Conservation (phyloP, 1,140 invertebrate species). For the Cherax quadricarinatus region DNA sequence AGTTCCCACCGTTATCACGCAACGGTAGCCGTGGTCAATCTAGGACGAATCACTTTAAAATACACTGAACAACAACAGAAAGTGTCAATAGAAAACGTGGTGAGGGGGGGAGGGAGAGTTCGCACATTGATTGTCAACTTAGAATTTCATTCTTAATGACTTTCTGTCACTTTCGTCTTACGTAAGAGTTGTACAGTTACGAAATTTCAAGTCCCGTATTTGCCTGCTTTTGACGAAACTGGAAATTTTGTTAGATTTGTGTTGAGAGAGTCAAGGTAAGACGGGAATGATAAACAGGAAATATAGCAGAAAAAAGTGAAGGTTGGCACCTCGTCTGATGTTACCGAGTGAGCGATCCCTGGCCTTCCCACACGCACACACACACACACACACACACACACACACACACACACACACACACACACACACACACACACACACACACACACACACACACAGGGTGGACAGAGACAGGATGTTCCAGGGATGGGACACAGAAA, state of each 20-base stretch:
- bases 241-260: not conserved
- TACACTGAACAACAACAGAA: not conserved
- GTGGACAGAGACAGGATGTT: too few species aligned
- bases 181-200: not conserved
- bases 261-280: too few species aligned
- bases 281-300: not conserved
- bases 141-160: not conserved
- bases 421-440: not conserved
- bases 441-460: not conserved
- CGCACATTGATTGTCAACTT: not conserved
- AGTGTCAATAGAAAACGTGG: not conserved
- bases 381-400: not conserved
- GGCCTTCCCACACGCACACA: not conserved
- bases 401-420: not conserved
- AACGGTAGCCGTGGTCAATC: not conserved
- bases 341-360: not conserved
- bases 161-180: not conserved
- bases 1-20: not conserved
- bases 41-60: constrained; percentile 11
- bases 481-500: too few species aligned
- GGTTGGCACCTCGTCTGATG: not conserved
- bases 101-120: not conserved
- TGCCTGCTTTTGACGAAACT: not conserved
- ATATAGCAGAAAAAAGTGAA: not conserved
- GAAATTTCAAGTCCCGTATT: too few species aligned